Percentiles rank a stretch among this genome's conserved stretches.
phyloP scores from a whole-genome alignment of 1,140 invertebrate genomes.

The Drosophila parvula region DNA sequence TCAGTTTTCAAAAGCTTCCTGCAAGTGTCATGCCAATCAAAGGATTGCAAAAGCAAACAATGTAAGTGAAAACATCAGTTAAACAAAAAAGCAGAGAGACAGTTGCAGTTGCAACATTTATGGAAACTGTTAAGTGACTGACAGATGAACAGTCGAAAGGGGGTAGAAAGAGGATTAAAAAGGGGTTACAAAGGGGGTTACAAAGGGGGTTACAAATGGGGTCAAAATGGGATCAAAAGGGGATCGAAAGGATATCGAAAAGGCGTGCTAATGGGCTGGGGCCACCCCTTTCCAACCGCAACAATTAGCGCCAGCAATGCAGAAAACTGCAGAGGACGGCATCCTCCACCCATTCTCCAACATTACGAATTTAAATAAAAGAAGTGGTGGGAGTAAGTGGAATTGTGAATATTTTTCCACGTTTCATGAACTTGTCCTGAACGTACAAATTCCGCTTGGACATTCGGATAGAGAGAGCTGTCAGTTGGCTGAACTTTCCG shows the following conservation, averaged over 20 bases:
- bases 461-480: conserved; percentile 21
- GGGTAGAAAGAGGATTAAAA: background rate
- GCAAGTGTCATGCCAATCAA: conserved; percentile 15
- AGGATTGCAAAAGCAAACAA: conserved; percentile 24
- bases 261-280: background rate
- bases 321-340: conserved; percentile 38
- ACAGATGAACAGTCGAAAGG: conserved; percentile 51
- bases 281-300: conserved; percentile 9
- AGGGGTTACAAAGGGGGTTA: background rate
- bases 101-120: conserved; percentile 58
- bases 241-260: background rate
- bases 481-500: conserved; percentile 41
- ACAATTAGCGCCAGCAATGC: conserved; percentile 49
- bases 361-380: conserved; percentile 24
- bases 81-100: conserved; percentile 24
- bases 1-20: conserved; percentile 16
- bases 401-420: conserved; percentile 49
- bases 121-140: conserved; percentile 74
- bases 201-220: background rate
- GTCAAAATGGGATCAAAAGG: background rate
- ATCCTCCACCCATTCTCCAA: background rate
- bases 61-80: conserved; percentile 50
- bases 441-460: conserved; percentile 16
- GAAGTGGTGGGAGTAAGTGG: conserved; percentile 17
- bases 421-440: conserved; percentile 62